Evolutionary conservation across 2,888 invertebrate species (phyloP).

Genomic region (Lepidochitona cinerea): DNA sequence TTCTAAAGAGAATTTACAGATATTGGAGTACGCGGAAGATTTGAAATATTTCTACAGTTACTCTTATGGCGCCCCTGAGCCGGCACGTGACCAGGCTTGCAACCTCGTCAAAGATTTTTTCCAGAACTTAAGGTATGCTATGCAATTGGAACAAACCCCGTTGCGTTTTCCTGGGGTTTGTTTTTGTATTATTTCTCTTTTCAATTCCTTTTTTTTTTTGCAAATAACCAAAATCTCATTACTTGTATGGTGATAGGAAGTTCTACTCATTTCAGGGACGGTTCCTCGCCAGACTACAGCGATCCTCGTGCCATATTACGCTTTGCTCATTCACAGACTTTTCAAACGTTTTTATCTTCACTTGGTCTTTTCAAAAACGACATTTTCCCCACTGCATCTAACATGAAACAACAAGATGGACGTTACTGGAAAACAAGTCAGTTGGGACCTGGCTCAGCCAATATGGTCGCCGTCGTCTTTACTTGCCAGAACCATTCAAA

Average conservation of each 20-base stretch:
- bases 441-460: neutral
- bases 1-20: neutral
- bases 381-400: neutral
- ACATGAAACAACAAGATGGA: neutral
- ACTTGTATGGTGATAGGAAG: no score
- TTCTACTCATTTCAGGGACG: no score
- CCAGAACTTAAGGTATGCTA: neutral
- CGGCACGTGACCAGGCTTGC: neutral
- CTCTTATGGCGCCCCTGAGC: neutral
- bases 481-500: neutral
- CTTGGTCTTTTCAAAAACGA: neutral
- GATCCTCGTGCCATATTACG: neutral
- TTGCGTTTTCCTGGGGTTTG: neutral
- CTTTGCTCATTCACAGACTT: neutral
- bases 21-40: slow-evolving; percentile 8
- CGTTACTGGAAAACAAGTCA: neutral
- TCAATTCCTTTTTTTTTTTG: no score
- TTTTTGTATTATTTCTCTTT: neutral
- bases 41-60: slow-evolving; percentile 9
- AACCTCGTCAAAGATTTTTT: neutral
- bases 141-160: neutral
- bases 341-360: neutral
- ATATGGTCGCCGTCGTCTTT: neutral
- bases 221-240: no score
- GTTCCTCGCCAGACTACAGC: neutral